Base-by-base conservation (phyloP, 53 echinoderm and acorn worm genomes). In the Astropecten irregularis region DNA sequence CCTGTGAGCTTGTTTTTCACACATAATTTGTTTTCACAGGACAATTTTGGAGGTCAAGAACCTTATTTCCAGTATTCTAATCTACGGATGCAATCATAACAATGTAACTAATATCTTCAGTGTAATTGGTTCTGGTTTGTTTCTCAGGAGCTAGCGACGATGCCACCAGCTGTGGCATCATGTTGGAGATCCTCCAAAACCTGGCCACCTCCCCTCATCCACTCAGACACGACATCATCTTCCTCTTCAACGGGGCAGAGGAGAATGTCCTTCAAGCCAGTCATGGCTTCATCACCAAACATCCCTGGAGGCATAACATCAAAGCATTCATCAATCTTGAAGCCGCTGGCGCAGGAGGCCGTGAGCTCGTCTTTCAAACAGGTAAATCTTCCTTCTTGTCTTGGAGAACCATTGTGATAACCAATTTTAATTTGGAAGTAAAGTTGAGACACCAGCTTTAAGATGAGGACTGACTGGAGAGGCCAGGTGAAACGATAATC, bases 131-230 rank as follows among this genome's bases (percentile, higher is more conserved):
- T n/a, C n/a, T n/a, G n/a, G n/a, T n/a, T n/a, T n/a, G n/a, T n/a
- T n/a, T n/a, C n/a, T n/a, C n/a, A 89, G 89, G 89, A 34, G 89
- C 89, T 34, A 89, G 84, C 38, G 89, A 89, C 37, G 89, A 89
- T 77, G 89, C 84, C 33, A 55, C 84, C 9, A 89, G 89, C 69
- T 84, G 84, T 48, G 89, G 76, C 27, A 66, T 89, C 20, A 76
- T 89, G 77, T 36, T 89, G 55, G 89, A 89, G 58, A 70, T 89
- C 29, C 68, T 89, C 5, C 73, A 73, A 46, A 84, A 74, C 54
- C 52, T 89, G 20, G 74, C 84, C 71, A 84, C 73, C 47, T 76
- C 76, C 1, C 37, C 89, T 0, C 3, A 26, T 4, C 77, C 76
- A 0, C 29, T 89, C 2, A 26, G 53, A 16, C 84, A 89, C 48